Percentiles rank a stretch among this genome's conserved stretches.
phyloP scores from a whole-genome alignment of 1,140 invertebrate species.

The Uloborus diversus region DNA sequence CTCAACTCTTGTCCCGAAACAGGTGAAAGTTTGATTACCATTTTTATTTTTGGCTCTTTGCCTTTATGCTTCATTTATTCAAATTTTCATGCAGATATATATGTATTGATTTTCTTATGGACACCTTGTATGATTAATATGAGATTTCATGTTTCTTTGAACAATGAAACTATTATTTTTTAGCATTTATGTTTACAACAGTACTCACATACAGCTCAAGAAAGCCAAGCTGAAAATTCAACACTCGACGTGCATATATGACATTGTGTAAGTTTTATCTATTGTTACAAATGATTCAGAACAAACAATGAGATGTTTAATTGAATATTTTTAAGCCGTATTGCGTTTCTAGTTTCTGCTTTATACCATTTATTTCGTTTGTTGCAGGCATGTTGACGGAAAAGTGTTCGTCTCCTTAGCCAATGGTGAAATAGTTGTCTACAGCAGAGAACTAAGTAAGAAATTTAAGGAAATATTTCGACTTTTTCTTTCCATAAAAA shows the following conservation, averaged over 20 bases:
- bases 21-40: no score
- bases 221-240: constrained; percentile 34
- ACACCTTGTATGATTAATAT: not conserved
- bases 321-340: no score
- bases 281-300: not conserved
- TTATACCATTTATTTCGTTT: no score
- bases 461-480: not conserved
- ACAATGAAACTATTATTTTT: constrained; percentile 1
- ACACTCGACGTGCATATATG: constrained; percentile 43
- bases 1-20: no score
- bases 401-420: constrained; percentile 92
- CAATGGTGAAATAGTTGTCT: constrained; percentile 91
- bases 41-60: no score
- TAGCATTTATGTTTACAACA: constrained; percentile 37
- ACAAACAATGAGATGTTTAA: no score
- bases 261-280: constrained; percentile 41
- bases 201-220: constrained; percentile 12
- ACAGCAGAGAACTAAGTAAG: constrained; percentile 71
- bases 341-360: no score
- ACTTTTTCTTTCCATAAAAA: no score
- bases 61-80: not conserved
- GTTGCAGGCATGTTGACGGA: constrained; percentile 86
- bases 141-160: not conserved
- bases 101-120: not conserved
- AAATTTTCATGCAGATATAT: not conserved